Conservation (phyloP, 2,797 vertebrate genomes). For the Microchirus variegatus region DNA sequence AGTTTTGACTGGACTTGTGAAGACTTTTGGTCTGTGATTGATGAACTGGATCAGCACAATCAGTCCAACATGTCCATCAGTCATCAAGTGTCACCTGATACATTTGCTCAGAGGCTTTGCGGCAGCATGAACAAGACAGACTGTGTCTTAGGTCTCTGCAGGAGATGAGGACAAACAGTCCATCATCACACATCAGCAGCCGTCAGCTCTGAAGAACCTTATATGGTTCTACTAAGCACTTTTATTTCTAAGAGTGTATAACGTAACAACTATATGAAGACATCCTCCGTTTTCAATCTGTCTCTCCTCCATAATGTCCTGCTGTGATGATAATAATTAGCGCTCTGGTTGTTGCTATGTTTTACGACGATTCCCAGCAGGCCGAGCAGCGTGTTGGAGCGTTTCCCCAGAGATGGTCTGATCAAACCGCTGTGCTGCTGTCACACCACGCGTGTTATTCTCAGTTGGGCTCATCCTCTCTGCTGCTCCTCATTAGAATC, state of each 20-base stretch:
- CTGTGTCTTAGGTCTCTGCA: background rate
- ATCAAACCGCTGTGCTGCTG: constrained; percentile 42
- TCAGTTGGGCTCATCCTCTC: constrained; percentile 29
- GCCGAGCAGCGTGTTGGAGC: constrained; percentile 27
- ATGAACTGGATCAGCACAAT: background rate
- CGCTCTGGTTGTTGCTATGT: constrained; percentile 40
- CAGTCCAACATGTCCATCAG: no score
- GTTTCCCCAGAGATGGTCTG: constrained; percentile 43
- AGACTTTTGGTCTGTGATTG: no score
- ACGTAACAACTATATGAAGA: background rate
- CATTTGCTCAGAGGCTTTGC: background rate
- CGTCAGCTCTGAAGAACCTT: no score
- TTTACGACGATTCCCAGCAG: constrained; percentile 57
- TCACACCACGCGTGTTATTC: constrained; percentile 39
- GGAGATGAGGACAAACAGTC: constrained; percentile 24
- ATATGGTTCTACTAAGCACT: no score
- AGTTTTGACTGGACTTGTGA: no score
- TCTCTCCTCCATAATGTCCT: constrained; percentile 18
- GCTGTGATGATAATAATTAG: constrained; percentile 60
- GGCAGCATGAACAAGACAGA: constrained; percentile 1
- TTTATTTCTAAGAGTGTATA: no score
- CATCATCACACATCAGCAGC: constrained; percentile 46
- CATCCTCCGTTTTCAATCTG: background rate
- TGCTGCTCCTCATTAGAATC: constrained; percentile 56
- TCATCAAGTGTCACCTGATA: no score